Evolutionary conservation across 2,888 invertebrate species (phyloP).

Genomic region (Melanophora roralis): DNA sequence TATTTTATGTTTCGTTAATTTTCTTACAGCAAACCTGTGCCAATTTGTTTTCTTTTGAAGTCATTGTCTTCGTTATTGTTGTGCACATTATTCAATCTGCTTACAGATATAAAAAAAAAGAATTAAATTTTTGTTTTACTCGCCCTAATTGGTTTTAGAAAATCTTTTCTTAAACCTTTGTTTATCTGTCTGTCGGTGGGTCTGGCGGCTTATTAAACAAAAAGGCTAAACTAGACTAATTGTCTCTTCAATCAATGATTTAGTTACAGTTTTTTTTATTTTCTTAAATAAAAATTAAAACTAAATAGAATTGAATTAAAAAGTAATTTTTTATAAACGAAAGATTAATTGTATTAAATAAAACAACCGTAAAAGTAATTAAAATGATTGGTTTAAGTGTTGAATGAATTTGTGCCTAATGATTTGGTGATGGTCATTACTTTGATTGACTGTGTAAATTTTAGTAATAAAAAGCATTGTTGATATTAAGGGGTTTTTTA

Average conservation of each 20-base stretch:
- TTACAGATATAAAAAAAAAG: conserved; percentile 4
- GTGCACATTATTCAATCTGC: not conserved
- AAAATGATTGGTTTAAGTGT: not conserved
- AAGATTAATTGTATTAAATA: conserved; percentile 29
- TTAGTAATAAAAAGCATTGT: conserved; percentile 19
- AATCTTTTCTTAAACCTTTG: not conserved
- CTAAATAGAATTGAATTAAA: conserved; percentile 49
- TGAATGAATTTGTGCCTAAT: not conserved
- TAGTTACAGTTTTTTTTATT: not conserved
- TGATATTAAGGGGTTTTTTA: conserved; percentile 22
- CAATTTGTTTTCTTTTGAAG: conserved; percentile 33
- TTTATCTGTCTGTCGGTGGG: not conserved
- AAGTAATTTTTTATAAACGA: conserved; percentile 33
- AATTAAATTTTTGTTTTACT: not conserved
- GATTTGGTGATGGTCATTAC: not conserved
- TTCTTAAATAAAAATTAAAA: conserved; percentile 34
- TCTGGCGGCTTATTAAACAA: not conserved
- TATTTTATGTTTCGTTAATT: not conserved
- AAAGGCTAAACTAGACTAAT: conserved; percentile 52
- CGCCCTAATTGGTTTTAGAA: conserved; percentile 45
- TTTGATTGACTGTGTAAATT: not conserved
- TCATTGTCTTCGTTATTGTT: conserved; percentile 38
- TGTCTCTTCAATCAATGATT: conserved; percentile 40
- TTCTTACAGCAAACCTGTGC: conserved; percentile 47
- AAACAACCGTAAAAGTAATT: conserved; percentile 4